Base-by-base conservation (phyloP, 2,113 vertebrate species). In the Bujurquina vittata region DNA sequence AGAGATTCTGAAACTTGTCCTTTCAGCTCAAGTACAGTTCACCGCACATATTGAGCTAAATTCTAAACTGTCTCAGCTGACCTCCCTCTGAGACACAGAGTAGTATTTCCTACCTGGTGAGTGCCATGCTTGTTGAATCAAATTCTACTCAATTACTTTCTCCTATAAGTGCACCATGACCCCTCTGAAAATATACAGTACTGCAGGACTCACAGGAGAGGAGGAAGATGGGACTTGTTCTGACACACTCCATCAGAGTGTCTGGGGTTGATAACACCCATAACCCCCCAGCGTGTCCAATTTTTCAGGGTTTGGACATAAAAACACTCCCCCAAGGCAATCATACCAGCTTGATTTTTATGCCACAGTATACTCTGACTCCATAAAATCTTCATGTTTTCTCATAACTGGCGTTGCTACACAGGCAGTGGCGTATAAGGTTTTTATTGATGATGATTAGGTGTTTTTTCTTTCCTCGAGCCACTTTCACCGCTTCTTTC, bases 381-480 rank as follows among this genome's bases (percentile, higher is more conserved):
- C 87, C 77, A 88, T 93, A 91, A 93, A 94, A 88, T 81, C 80
- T 82, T 84, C 74, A 77, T 88, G 86, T 88, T 75, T 80, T 88
- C 84, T 87, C 83, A 82, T 87, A 87, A 86, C 81, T 84, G 85
- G 59, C 88, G 88, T 74, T 77, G 73, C 79, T 58, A 73, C 84
- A 76, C 78, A 65, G 81, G 82, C 75, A 83, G 54, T 58, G 40
- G 40, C 72, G 78, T 80, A 77, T 89, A 89, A 56, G 43, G 33
- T 59, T 84, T 93, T 87, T 93, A 91, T 93, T 88, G 91, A 91
- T 91, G 84, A 89, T 83, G 90, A 85, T 89, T 77, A 67, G 81
- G 37, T 77, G 79, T 67, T 86, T 89, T 83, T 83, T 57, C 61
- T 86, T 69, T 62, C 87, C 75, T 91, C 20, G 5, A 77, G 86